phyloP scores from a whole-genome alignment of 2,888 invertebrate genomes.

The Drosophila austrosaltans region DNA sequence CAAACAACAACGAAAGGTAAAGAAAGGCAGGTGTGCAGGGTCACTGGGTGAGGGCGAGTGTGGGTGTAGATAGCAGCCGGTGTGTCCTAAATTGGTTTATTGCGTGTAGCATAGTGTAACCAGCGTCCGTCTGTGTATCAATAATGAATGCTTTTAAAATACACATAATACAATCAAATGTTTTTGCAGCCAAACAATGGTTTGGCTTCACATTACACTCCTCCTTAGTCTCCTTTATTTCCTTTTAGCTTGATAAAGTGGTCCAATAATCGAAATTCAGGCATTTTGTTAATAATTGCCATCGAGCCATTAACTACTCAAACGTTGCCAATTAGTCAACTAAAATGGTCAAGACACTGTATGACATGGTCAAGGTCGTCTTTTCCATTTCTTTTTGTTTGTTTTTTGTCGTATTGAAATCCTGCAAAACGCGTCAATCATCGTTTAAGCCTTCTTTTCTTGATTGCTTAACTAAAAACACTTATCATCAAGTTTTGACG shows the following conservation, averaged over 20 bases:
- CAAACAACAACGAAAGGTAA: constrained; percentile 38
- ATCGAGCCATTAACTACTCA: constrained; percentile 51
- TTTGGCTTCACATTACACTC: constrained; percentile 29
- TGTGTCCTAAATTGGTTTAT: constrained; percentile 59
- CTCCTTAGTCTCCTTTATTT: background rate
- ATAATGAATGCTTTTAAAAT: constrained; percentile 43
- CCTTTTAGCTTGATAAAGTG: constrained; percentile 24
- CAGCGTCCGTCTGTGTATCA: constrained; percentile 27
- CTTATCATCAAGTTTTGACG: constrained; percentile 3
- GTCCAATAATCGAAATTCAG: constrained; percentile 10
- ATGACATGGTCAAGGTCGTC: background rate
- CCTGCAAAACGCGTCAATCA: background rate
- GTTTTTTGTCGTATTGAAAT: background rate
- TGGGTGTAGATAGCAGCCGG: constrained; percentile 13
- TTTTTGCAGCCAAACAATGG: constrained; percentile 4
- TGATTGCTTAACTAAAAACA: background rate
- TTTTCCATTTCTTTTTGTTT: background rate
- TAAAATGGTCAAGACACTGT: constrained; percentile 33
- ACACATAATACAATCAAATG: constrained; percentile 22
- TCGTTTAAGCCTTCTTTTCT: background rate
- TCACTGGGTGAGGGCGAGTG: background rate
- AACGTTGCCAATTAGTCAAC: constrained; percentile 55
- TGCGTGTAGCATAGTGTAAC: constrained; percentile 39
- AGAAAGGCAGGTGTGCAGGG: background rate
- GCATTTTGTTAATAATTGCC: constrained; percentile 31